Evolutionary conservation across 2,888 invertebrate species (phyloP), one percentile per base, ranked within the genome.

Genomic region (Nysson spinosus): DNA sequence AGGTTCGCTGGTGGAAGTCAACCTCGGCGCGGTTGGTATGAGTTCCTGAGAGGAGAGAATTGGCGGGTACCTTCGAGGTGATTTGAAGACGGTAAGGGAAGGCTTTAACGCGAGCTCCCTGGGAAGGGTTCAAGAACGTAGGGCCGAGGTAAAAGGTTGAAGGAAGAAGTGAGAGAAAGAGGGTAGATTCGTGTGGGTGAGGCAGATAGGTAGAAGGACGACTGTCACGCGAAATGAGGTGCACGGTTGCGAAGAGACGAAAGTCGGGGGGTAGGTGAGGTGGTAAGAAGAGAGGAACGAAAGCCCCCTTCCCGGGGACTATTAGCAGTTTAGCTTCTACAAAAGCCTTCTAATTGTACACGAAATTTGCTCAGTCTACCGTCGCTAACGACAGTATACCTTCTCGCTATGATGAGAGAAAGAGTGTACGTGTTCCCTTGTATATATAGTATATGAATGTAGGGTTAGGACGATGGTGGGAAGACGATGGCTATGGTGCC

Each of bases 271-370:
- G 47, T 44, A 30, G n/a, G n/a, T n/a, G n/a, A n/a, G n/a, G n/a
- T n/a, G n/a, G n/a, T 34, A 50, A 60, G 49, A 60, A 20, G 43
- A 56, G 47, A 50, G 37, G 22, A 12, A 12, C 22, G 11, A n/a
- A n/a, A n/a, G n/a, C 61, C 70, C 58, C 68, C 55, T 73, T 69
- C 63, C 67, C 69, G 58, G 69, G 55, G 77, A 78, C 81, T 81
- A 81, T 81, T 81, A 81, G 79, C 81, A 81, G 80, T 80, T 81
- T 81, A 77, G 77, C 73, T 79, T 78, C 78, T 79, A 80, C 77
- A 77, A 81, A 80, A 81, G 80, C 77, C 80, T 75, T 82, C 80
- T 83, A 83, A 83, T 83, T 83, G 83, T 80, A 82, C 81, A 83
- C 76, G 83, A 82, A 83, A 82, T 81, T 83, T 75, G 74, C 77